Evolutionary conservation across 2,113 vertebrate species (phyloP), one percentile per base, ranked within the genome.

Genomic region (Hipposideros armiger): DNA sequence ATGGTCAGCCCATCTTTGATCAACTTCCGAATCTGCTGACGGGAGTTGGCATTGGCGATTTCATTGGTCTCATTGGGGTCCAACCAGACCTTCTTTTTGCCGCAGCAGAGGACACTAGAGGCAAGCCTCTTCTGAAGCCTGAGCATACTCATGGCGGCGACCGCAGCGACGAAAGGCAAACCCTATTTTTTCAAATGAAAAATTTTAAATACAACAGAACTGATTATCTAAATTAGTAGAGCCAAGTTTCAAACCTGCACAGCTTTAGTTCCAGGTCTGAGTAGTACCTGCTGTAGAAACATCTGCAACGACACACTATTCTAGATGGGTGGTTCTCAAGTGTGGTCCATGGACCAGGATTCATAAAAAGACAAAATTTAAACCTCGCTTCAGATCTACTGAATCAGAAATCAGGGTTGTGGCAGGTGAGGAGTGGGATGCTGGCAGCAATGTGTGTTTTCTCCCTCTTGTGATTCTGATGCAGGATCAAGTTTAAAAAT

Each of bases 261-360:
- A 24, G 24, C 4, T 76, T 81, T 70, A 40, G 4, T 24, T 82
- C 6, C 32, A n/a, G 24, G n/a, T 50, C 15, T 66, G 30, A 77
- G 15, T 20, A 28, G 3, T 13, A 15, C 20, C 32, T 52, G 30
- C 24, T 3, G 0, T 30, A 28, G 64, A n/a, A 54, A 28, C 11
- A 2, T 66, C 17, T 32, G 32, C 19, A 30, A 10, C 45, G 30
- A 19, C 11, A 42, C n/a, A 16, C 15, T 19, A 4, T 4, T 77
- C 3, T 11, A 13, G 4, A 10, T 6, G 8, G 15, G 2, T 26
- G 9, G 1, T n/a, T 87, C 42, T 70, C 11, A 56, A 7, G 11
- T 84, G 20, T 60, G 40, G 32, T 22, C 26, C 30, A 26, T 40
- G 70, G 14, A 13, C 62, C 40, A 58, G 24, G 42, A 67, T 26